A percentile compares a stretch with the other conserved stretches of the same genome.
These are phyloP conservation scores for Orthosia incerta DNA, from an alignment of 2,888 invertebrate genomes.

Conservation along the genomic window DNA sequence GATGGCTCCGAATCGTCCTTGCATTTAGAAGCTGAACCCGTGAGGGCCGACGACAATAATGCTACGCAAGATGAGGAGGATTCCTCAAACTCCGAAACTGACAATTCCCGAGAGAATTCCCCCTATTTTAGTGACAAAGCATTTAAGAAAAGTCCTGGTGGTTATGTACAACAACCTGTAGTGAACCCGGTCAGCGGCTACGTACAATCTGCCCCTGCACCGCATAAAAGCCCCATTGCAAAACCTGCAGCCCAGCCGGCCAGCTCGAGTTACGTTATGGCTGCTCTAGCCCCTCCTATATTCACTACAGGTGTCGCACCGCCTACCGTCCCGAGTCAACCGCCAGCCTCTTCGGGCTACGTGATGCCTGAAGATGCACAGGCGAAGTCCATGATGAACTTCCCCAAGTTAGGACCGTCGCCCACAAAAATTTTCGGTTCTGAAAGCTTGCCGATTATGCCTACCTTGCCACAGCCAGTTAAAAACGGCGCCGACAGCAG, in stretches of 20 bases:
- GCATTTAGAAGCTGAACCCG: slow-evolving; percentile 80
- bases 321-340: slow-evolving; percentile 70
- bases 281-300: slow-evolving; percentile 83
- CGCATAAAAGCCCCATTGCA: slow-evolving; percentile 68
- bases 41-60: slow-evolving; percentile 72
- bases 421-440: slow-evolving; percentile 82
- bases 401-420: slow-evolving; percentile 81
- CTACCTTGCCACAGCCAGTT: slow-evolving; percentile 82
- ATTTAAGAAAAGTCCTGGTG: slow-evolving; percentile 83
- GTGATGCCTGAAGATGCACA: slow-evolving; percentile 84
- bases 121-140: slow-evolving; percentile 80
- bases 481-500: slow-evolving; percentile 83
- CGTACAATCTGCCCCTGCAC: slow-evolving; percentile 77
- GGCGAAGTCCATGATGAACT: slow-evolving; percentile 79
- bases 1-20: slow-evolving; percentile 86
- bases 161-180: slow-evolving; percentile 80
- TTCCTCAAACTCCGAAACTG: slow-evolving; percentile 77
- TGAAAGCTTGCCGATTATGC: slow-evolving; percentile 87
- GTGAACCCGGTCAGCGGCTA: slow-evolving; percentile 76
- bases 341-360: slow-evolving; percentile 83
- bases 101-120: slow-evolving; percentile 78
- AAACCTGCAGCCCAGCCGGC: slow-evolving; percentile 75
- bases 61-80: slow-evolving; percentile 73
- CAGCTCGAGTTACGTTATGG: slow-evolving; percentile 87
- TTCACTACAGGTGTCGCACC: slow-evolving; percentile 81